Evolutionary conservation across 2,797 vertebrate genomes (phyloP), one percentile per base, ranked within the genome.

Genomic region (Hoplostethus atlanticus): DNA sequence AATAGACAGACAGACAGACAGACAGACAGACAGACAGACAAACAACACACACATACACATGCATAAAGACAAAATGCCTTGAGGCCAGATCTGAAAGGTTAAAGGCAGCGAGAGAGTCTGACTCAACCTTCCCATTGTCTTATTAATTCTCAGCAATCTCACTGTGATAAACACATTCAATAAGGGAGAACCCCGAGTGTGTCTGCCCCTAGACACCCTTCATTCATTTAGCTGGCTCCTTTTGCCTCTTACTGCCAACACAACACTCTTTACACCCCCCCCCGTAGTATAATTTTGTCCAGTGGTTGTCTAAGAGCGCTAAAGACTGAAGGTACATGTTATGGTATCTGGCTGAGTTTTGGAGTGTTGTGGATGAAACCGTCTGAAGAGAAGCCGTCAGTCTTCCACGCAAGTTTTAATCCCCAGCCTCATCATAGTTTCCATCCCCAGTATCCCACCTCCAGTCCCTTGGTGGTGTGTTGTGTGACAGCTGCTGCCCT

Each of bases 401-500:
- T 75, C 65, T 59, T 61, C 67, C 42, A 67, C 67, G 69, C 52
- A 68, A 71, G 68, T 84, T 84, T 60, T 69, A 81, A 83, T 84
- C 76, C 75, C 74, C 65, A 56, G 46, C 70, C 72, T 73, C 79
- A 44, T 60, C 47, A 54, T 47, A 58, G 77, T 64, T 68, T 77
- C 68, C 77, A 71, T 67, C 69, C 77, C 61, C 70, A 67, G 76
- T 76, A 54, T 77, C 78, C 77, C 81, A 76, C 76, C 84, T 70
- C 79, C 71, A 62, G 80, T 83, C 87, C 84, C 83, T 85, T 57
- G 84, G 85, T 85, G 96, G 94, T 95, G 96, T 96, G 95, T 95
- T 95, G 96, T 96, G 96, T 96, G 96, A 97, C 97, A 98, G 97
- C 97, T 98, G 97, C 97, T 96, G 96, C 95, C 95, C 95, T 96